Evolutionary conservation across 2,888 invertebrate genomes (phyloP), one percentile per base, ranked within the genome.

Genomic region (Drosophila recens): DNA sequence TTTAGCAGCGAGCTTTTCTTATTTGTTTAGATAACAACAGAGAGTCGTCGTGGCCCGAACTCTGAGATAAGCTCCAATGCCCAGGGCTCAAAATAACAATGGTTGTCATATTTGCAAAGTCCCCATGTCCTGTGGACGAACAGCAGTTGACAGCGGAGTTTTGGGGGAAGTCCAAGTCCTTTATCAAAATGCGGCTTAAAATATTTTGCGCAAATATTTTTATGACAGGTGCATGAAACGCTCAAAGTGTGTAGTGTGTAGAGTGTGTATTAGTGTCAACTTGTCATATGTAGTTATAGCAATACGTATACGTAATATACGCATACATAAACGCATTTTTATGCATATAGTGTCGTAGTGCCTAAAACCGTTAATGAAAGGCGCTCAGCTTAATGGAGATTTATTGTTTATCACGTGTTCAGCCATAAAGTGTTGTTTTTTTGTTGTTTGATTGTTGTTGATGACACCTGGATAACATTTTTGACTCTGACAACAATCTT

Each of bases 191-290:
- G 75, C 72, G 73, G 86, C 86, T 87, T 81, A 79, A 87, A 86
- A 87, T 86, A 83, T 86, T 85, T 80, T 82, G 72, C 51, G 77
- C 72, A 87, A 86, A 86, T 78, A 85, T 87, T 85, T 86, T 79
- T 77, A 72, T 77, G 82, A 79, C 82, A 87, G 85, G 82, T 85
- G 84, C 75, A 87, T 67, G 63, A 75, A 67, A 52, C 34, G 51
- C 71, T 67, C 43, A 62, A 49, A 64, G 38, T 43, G 17, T 30
- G 23, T 45, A 36, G 23, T 49, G 49, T 45, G 38, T 45, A 49
- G 54, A 27, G 27, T 27, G 79, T 67, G 79, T 67, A 84, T 84
- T 80, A 78, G 74, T 82, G 75, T 69, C 72, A 75, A 63, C 72
- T 53, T 72, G 78, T 75, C 75, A 63, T 17, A 42, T 56, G 11